Percentiles rank a stretch among this genome's conserved stretches.
Evolutionary conservation across 2,888 invertebrate species (phyloP).

Genomic region (Automeris io): DNA sequence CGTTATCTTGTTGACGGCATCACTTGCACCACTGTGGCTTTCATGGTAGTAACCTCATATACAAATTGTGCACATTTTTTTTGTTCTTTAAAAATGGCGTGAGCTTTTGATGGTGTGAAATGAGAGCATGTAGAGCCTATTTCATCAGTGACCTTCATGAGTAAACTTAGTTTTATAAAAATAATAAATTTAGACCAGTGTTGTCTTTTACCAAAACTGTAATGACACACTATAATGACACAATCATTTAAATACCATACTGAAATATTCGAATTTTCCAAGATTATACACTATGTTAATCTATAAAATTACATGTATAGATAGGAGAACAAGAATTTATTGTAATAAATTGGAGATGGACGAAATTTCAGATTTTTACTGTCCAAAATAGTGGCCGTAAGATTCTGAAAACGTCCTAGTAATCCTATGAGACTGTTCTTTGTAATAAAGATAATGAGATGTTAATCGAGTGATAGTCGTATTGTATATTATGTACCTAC

Average conservation of each 20-base stretch:
- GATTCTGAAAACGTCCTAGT: constrained; percentile 10
- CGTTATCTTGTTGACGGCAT: no score
- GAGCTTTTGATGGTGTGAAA: no score
- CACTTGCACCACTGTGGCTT: no score
- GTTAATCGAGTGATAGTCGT: constrained; percentile 18
- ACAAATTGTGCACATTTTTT: no score
- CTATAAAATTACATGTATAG: constrained; percentile 2
- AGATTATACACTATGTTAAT: neutral
- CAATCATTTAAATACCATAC: no score
- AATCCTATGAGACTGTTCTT: constrained; percentile 17
- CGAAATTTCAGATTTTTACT: neutral
- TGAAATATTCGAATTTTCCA: neutral
- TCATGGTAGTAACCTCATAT: no score
- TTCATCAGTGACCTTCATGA: no score
- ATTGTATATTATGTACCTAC: constrained; percentile 19
- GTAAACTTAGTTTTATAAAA: neutral
- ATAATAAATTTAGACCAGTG: neutral
- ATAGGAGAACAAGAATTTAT: constrained; percentile 3
- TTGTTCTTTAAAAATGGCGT: no score
- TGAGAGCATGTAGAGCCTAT: no score
- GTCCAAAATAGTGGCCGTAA: neutral
- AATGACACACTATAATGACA: neutral
- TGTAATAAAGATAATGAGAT: constrained; percentile 14
- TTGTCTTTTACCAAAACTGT: constrained; percentile 2
- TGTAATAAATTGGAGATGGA: neutral